Conservation (phyloP, 2,113 vertebrate genomes). For the Bujurquina vittata region DNA sequence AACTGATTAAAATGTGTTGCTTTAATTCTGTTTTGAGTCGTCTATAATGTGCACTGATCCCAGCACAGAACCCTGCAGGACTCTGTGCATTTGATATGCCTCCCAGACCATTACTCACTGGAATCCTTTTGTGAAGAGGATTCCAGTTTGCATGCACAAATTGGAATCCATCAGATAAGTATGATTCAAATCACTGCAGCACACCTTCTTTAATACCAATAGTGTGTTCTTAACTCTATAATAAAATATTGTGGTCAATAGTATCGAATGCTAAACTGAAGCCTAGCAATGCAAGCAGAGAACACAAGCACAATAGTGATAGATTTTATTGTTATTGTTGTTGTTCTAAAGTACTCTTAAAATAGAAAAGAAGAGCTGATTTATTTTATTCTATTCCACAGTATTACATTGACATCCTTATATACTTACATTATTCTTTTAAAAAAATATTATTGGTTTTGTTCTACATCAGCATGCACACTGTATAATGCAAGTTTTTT, state of each 20-base stretch:
- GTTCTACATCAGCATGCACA: not conserved
- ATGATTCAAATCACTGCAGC: no score
- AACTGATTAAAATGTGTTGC: no score
- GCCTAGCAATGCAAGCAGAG: not conserved
- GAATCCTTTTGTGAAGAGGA: no score
- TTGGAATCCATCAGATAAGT: no score
- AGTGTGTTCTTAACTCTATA: not conserved
- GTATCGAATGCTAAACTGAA: not conserved
- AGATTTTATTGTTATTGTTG: not conserved
- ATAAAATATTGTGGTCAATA: not conserved
- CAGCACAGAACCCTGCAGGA: no score
- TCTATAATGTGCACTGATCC: not conserved
- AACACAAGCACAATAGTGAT: not conserved
- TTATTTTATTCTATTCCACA: not conserved
- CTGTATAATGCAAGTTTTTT: not conserved
- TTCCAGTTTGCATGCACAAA: no score
- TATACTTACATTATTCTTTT: not conserved
- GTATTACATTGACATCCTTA: not conserved
- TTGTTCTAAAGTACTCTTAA: not conserved
- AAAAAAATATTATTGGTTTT: not conserved
- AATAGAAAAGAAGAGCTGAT: not conserved
- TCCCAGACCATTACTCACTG: no score
- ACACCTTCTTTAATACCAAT: not conserved
- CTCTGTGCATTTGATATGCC: no score
- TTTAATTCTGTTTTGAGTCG: no score